Evolutionary conservation across 2,888 invertebrate genomes (phyloP).

Genomic region (Synanthedon myopaeformis): DNA sequence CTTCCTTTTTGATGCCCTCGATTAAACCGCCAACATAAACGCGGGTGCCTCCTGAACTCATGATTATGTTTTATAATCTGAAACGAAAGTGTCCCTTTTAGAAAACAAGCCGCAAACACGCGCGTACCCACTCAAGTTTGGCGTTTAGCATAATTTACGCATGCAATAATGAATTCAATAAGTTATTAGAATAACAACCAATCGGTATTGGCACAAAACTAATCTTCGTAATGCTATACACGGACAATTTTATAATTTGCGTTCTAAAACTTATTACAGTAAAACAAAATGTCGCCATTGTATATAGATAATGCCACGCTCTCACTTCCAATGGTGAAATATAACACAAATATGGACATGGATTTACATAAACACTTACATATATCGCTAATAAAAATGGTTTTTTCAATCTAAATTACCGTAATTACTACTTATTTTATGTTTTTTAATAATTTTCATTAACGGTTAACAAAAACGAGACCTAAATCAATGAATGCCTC

Average conservation of each 20-base stretch:
- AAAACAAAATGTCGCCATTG: conserved; percentile 64
- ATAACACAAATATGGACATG: conserved; percentile 4
- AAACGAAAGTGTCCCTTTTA: conserved; percentile 6
- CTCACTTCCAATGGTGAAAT: not conserved
- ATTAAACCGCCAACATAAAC: conserved; percentile 92
- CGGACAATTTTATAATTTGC: no score
- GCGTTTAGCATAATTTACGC: not conserved
- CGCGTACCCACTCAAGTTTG: not conserved
- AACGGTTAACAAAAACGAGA: conserved; percentile 22
- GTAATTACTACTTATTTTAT: conserved; percentile 4
- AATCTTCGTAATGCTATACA: no score
- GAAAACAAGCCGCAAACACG: not conserved
- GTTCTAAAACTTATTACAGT: conserved; percentile 8
- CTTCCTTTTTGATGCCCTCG: conserved; percentile 91
- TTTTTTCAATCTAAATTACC: conserved; percentile 13
- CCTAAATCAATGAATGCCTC: conserved; percentile 37
- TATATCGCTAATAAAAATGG: conserved; percentile 27
- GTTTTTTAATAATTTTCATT: conserved; percentile 6
- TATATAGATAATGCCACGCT: conserved; percentile 53
- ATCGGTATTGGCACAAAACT: no score
- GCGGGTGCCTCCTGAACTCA: conserved; percentile 73
- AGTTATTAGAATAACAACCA: no score
- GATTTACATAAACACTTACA: conserved; percentile 36
- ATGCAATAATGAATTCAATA: not conserved
- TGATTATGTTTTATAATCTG: conserved; percentile 20